Conservation (phyloP, 2,888 invertebrate genomes). For the Megamerina dolium region DNA sequence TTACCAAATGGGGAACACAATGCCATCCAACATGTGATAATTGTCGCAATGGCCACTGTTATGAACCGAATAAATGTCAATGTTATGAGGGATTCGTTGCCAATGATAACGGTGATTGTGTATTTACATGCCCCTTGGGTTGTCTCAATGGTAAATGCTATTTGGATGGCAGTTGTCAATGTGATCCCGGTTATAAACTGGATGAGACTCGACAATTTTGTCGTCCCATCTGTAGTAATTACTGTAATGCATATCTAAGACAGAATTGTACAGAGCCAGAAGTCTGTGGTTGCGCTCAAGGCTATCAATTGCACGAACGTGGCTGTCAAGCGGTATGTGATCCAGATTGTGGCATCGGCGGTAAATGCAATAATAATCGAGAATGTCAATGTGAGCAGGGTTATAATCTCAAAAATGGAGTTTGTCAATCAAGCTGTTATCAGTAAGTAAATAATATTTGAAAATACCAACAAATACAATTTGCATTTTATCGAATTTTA, state of each 20-base stretch:
- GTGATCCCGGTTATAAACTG: conserved; percentile 57
- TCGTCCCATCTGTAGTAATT: conserved; percentile 54
- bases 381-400: conserved; percentile 56
- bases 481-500: neutral
- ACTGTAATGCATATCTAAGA: conserved; percentile 29
- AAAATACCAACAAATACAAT: neutral
- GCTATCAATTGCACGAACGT: conserved; percentile 42
- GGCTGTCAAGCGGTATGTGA: conserved; percentile 41
- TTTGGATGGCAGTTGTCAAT: conserved; percentile 58
- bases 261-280: conserved; percentile 48
- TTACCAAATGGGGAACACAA: conserved; percentile 24
- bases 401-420: conserved; percentile 45
- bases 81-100: conserved; percentile 42
- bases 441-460: conserved; percentile 33
- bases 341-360: conserved; percentile 49
- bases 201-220: conserved; percentile 58
- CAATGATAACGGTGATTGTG: conserved; percentile 43
- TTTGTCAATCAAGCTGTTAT: conserved; percentile 46
- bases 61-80: conserved; percentile 35
- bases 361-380: conserved; percentile 55
- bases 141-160: conserved; percentile 59
- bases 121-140: conserved; percentile 42
- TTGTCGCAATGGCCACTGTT: conserved; percentile 42
- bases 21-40: conserved; percentile 35
- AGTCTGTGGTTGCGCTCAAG: conserved; percentile 47